Evolutionary conservation across 2,888 invertebrate genomes (phyloP), one percentile per base, ranked within the genome.

Genomic region (Cryptophagus acutangulus): DNA sequence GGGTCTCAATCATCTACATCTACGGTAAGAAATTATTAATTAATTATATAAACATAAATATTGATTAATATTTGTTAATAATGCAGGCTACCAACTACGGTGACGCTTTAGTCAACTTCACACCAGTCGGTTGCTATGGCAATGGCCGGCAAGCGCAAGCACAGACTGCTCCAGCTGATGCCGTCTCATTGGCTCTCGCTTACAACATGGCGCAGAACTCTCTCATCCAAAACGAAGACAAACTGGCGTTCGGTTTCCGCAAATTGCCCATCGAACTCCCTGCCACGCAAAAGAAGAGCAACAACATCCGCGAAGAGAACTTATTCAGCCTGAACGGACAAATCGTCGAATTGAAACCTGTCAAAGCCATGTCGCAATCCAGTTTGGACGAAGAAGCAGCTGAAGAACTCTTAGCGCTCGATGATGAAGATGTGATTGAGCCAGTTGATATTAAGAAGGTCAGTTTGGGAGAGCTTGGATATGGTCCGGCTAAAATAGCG

Each of bases 171-270:
- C 68, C 74, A 3, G 74, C 74, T 0, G 74, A 75, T 61, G 68
- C 74, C 4, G 71, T 75, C 1, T 74, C 74, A 26, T 57, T 74
- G 10, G 63, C 69, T 3, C 48, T 75, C 12, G 72, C 74, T 1
- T 62, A 66, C 30, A 69, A 70, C 43, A 61, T 68, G 8, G 66
- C 65, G 10, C 69, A 69, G 34, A 62, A 70, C 5, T 46, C 50
- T 3, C 64, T 67, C 28, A 35, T 35, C 9, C 34, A 43, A 12
- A 30, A 34, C 9, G 78, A 78, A 55, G 73, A 73, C 5, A 70
- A 68, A 46, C 54, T 78, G 4, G 61, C 71, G 2, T 78, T 72
- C 47, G 78, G 78, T 1, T 76, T 74, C 43, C 63, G 67, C 6
- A 71, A 67, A 10, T 42, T 68, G 9, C 78, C 78, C 1, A 55